A percentile compares a stretch with the other conserved stretches of the same genome.
These are phyloP conservation scores for Cepaea nemoralis DNA, from an alignment of 1,140 invertebrate species.

Conservation along the genomic window DNA sequence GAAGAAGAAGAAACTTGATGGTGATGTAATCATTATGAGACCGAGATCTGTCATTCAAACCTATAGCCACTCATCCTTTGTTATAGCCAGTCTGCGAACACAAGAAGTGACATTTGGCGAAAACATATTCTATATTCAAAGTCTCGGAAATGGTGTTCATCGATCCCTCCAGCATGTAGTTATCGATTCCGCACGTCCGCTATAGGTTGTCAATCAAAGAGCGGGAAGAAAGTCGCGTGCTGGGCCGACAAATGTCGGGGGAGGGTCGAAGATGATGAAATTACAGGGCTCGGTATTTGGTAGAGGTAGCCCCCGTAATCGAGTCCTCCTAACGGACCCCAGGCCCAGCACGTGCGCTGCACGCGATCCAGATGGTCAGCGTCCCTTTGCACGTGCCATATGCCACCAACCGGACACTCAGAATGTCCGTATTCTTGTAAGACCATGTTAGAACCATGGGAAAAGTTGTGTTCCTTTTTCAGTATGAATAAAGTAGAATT, in stretches of 20 bases:
- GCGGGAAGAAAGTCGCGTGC: conserved; percentile 8
- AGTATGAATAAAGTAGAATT: background rate
- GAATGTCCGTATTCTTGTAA: background rate
- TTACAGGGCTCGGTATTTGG: conserved; percentile 28
- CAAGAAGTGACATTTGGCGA: too few species aligned
- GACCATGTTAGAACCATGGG: background rate
- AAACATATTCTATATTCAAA: background rate
- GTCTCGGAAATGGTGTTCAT: background rate
- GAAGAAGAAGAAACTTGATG: too few species aligned
- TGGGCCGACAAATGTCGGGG: conserved; percentile 26
- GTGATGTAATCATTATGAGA: too few species aligned
- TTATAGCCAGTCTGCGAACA: too few species aligned
- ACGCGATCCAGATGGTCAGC: conserved; percentile 41
- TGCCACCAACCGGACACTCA: conserved; percentile 32
- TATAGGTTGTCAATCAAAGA: conserved; percentile 26
- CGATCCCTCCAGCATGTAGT: background rate
- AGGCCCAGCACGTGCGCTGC: conserved; percentile 34
- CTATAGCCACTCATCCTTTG: too few species aligned
- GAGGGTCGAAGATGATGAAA: conserved; percentile 40
- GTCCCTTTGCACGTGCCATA: conserved; percentile 37
- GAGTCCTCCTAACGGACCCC: conserved; percentile 12
- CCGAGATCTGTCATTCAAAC: too few species aligned
- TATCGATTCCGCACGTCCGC: background rate
- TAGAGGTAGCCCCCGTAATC: conserved; percentile 23
- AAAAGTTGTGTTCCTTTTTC: background rate